A percentile compares a stretch with the other conserved stretches of the same genome.
These are phyloP conservation scores for Carassius auratus DNA, from an alignment of 2,113 vertebrate species.

Conservation along the genomic window DNA sequence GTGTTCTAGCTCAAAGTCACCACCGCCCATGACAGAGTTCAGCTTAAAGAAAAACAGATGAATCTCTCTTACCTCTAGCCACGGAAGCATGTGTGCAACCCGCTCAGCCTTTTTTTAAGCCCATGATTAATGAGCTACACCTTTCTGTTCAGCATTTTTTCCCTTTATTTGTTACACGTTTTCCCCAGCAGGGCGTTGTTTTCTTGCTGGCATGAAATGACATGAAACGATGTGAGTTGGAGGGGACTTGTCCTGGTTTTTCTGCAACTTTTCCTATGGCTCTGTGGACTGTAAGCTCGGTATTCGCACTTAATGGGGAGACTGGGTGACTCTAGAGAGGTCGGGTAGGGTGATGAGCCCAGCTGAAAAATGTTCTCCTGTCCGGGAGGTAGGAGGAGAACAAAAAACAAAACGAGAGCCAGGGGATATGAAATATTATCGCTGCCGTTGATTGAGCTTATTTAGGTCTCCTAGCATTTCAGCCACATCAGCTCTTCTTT, in stretches of 20 bases:
- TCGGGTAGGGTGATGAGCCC: conserved; percentile 17
- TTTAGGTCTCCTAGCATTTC: conserved; percentile 72
- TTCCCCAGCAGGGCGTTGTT: conserved; percentile 28
- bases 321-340: conserved; percentile 39
- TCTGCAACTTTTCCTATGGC: neutral
- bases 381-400: conserved; percentile 33
- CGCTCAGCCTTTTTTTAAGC: conserved; percentile 19
- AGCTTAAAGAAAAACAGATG: conserved; percentile 31
- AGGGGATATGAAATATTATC: conserved; percentile 72
- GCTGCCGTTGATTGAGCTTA: conserved; percentile 76
- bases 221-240: neutral
- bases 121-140: conserved; percentile 46
- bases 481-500: conserved; percentile 69
- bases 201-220: conserved; percentile 18
- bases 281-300: conserved; percentile 6
- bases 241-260: conserved; percentile 25
- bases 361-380: conserved; percentile 64
- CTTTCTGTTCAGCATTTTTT: conserved; percentile 20
- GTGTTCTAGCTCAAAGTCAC: conserved; percentile 38
- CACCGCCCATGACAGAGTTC: neutral
- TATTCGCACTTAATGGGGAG: conserved; percentile 3
- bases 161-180: conserved; percentile 14
- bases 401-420: conserved; percentile 51
- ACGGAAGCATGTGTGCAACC: neutral
- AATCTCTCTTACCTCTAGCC: conserved; percentile 21